Percentiles rank a stretch among this genome's conserved stretches.
Conservation (phyloP, 2,888 invertebrate species). For the Busseola fusca region DNA sequence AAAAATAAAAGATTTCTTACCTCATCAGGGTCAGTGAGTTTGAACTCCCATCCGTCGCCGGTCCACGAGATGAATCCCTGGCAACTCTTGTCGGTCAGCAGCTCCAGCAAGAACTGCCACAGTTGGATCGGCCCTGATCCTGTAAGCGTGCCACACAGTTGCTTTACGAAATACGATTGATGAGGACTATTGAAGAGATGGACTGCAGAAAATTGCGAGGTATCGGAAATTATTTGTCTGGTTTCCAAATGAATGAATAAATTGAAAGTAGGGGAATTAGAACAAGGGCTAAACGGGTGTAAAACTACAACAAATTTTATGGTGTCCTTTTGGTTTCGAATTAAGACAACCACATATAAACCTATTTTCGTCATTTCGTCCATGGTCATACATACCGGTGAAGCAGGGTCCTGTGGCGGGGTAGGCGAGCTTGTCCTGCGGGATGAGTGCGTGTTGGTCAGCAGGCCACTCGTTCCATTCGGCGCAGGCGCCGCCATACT, state of each 20-base stretch:
- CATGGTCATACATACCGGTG: conserved; percentile 84
- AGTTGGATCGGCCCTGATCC: conserved; percentile 99
- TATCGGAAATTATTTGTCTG: not conserved
- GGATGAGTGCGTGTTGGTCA: conserved; percentile 85
- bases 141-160: conserved; percentile 85
- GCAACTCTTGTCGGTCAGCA: conserved; percentile 98
- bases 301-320: not conserved
- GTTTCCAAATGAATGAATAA: not conserved
- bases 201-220: not conserved
- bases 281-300: not conserved
- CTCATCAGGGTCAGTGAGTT: conserved; percentile 99
- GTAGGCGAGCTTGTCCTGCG: conserved; percentile 87
- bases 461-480: conserved; percentile 86
- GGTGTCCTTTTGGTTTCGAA: not conserved
- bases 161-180: conserved; percentile 84
- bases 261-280: not conserved
- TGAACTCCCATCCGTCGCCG: conserved; percentile 99
- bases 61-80: conserved; percentile 99
- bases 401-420: conserved; percentile 90
- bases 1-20: conserved; percentile 82
- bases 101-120: conserved; percentile 98
- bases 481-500: conserved; percentile 84
- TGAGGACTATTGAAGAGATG: conserved; percentile 7
- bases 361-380: not conserved
- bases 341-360: not conserved